phyloP scores from a whole-genome alignment of 35 echinoderm and acorn worm species.

The Heliocidaris tuberculata region DNA sequence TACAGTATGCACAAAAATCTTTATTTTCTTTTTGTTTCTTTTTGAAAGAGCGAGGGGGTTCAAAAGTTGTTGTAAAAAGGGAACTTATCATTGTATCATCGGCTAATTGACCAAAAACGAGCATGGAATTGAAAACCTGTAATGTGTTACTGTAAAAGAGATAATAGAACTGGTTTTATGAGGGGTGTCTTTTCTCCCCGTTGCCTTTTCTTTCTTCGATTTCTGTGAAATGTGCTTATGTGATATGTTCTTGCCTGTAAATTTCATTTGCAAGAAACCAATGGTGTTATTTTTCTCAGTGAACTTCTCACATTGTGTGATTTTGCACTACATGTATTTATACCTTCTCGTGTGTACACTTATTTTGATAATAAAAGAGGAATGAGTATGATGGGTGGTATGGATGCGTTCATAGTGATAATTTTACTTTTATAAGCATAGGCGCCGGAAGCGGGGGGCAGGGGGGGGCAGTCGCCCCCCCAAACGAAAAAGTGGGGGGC shows the following conservation, averaged over 20 bases:
- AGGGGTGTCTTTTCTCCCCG: background rate
- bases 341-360: conserved; percentile 14
- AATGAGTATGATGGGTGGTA: background rate
- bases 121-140: background rate
- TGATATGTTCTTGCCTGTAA: conserved; percentile 4
- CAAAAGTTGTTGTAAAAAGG: background rate
- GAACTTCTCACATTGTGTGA: background rate
- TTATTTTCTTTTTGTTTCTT: too few species aligned
- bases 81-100: background rate
- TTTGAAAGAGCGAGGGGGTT: background rate
- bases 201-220: background rate
- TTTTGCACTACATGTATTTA: conserved; percentile 27
- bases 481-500: too few species aligned
- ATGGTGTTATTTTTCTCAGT: background rate
- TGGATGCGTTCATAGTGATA: background rate
- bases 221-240: background rate
- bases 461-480: too few species aligned
- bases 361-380: background rate
- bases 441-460: too few species aligned
- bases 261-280: background rate
- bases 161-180: background rate
- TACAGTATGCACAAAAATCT: too few species aligned
- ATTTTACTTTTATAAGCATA: too few species aligned
- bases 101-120: background rate
- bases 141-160: background rate